Evolutionary conservation across 2,113 vertebrate genomes (phyloP).

Genomic region (Lipotes vexillifer): DNA sequence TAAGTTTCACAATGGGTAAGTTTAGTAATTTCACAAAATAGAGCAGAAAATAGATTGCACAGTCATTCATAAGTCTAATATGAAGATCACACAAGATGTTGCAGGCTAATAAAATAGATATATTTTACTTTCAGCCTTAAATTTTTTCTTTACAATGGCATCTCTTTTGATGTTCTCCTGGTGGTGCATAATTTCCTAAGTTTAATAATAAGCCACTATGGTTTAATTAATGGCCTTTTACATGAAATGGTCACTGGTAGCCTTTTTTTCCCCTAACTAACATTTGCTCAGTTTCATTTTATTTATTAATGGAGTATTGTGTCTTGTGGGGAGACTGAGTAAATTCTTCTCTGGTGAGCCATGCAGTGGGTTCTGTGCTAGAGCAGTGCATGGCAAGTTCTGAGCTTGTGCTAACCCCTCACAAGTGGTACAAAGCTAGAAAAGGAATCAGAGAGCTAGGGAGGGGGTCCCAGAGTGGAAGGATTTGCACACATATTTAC

Average conservation of each 20-base stretch:
- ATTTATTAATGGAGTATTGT: neutral
- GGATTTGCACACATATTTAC: neutral
- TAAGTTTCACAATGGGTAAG: neutral
- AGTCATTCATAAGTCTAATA: neutral
- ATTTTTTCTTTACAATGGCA: neutral
- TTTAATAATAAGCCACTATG: neutral
- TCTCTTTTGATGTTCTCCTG: neutral
- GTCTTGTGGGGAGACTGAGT: neutral
- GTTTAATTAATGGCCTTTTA: neutral
- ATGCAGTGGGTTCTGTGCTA: neutral
- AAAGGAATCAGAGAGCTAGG: neutral
- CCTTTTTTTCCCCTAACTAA: neutral
- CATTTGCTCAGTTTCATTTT: neutral
- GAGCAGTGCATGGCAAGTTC: neutral
- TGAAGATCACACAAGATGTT: neutral
- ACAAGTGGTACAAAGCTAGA: neutral
- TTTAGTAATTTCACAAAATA: neutral
- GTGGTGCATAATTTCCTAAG: neutral
- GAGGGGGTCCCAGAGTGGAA: neutral
- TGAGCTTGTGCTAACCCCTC: neutral
- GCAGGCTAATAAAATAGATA: neutral
- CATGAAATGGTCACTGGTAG: neutral
- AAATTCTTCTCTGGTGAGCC: neutral
- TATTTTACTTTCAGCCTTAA: constrained; percentile 28
- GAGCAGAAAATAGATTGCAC: neutral